phyloP scores from a whole-genome alignment of 2,797 vertebrate genomes.

The Nyctibius grandis region DNA sequence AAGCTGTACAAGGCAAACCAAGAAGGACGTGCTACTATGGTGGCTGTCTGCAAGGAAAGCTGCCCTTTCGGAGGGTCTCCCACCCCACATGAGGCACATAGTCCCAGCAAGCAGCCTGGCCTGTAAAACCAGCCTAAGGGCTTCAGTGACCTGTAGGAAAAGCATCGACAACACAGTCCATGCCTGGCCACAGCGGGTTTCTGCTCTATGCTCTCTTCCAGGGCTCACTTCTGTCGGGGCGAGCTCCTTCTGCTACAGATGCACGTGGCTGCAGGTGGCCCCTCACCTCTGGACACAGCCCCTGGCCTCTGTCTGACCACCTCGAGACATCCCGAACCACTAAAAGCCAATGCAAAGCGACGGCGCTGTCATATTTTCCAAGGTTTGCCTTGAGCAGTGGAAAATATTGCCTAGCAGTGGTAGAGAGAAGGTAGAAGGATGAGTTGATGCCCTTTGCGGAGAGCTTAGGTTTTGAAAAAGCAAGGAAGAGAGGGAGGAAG shows the following conservation, averaged over 20 bases:
- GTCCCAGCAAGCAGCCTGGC: neutral
- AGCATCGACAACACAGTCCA: rapidly evolving
- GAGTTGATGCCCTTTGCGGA: neutral
- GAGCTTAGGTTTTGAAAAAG: neutral
- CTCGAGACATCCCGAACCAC: rapidly evolving
- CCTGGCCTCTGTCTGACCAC: neutral
- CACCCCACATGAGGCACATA: rapidly evolving
- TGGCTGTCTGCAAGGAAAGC: neutral
- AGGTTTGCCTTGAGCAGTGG: neutral
- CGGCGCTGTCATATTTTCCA: neutral
- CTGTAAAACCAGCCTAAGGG: neutral
- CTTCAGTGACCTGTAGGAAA: neutral
- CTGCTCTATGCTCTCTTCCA: neutral
- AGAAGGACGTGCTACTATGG: rapidly evolving
- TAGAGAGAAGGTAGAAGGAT: neutral
- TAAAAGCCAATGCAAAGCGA: neutral
- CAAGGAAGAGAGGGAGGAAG: neutral
- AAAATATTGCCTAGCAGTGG: neutral
- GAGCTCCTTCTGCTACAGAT: neutral
- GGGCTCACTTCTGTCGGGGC: too few relatives aligned
- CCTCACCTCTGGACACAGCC: neutral
- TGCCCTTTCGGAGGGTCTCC: neutral
- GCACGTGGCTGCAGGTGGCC: neutral
- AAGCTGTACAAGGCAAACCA: neutral
- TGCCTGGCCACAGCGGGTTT: neutral